These are phyloP conservation scores for Amphiprion ocellaris DNA, from an alignment of 2,113 vertebrate species.

Conservation along the genomic window DNA sequence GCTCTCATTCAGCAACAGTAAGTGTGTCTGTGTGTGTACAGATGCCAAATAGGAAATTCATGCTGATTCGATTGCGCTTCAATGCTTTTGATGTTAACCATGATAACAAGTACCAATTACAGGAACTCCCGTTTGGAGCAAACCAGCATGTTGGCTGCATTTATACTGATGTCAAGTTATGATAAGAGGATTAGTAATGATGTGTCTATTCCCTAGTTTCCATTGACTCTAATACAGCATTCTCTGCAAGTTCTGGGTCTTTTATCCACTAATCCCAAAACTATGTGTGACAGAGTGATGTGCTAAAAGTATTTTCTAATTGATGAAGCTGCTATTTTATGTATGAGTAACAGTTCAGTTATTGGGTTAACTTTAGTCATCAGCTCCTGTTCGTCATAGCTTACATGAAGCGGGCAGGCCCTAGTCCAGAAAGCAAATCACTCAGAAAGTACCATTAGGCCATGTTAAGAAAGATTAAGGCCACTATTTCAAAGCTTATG, in stretches of 20 bases:
- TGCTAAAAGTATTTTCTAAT: conserved; percentile 31
- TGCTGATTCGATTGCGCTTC: conserved; percentile 24
- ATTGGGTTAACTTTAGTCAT: conserved; percentile 49
- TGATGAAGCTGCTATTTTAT: conserved; percentile 49
- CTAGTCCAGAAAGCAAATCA: conserved; percentile 37
- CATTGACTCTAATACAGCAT: conserved; percentile 5
- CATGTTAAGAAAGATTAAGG: conserved; percentile 75
- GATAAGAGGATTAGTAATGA: conserved; percentile 26
- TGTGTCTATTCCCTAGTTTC: conserved; percentile 8
- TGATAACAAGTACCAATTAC: conserved; percentile 55
- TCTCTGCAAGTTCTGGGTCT: background rate
- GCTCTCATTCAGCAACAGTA: conserved; percentile 22
- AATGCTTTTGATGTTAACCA: conserved; percentile 35
- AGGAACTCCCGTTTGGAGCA: conserved; percentile 23
- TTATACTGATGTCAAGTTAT: conserved; percentile 15
- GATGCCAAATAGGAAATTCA: conserved; percentile 19
- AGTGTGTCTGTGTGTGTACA: conserved; percentile 12
- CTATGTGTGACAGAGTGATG: conserved; percentile 27
- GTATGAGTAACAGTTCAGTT: conserved; percentile 41
- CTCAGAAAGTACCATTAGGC: conserved; percentile 67
- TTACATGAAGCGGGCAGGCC: conserved; percentile 28
- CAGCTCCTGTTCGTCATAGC: conserved; percentile 26
- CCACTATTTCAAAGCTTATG: conserved; percentile 33
- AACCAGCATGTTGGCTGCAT: conserved; percentile 21
- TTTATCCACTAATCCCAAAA: conserved; percentile 15